Conservation (phyloP, 1,140 invertebrate genomes). For the Papilio xuthus region DNA sequence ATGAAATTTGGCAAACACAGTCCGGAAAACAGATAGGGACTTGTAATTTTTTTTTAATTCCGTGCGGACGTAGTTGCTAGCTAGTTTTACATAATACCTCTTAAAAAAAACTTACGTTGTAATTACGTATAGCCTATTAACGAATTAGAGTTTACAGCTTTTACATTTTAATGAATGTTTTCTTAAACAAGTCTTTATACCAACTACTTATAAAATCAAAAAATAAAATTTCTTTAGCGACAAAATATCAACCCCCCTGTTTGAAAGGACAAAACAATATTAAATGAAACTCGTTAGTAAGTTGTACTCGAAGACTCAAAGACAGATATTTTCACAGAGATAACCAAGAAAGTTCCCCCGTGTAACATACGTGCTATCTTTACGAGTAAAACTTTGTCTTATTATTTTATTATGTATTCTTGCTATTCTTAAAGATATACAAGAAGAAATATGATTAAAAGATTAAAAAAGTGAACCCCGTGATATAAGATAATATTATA, state of each 20-base stretch:
- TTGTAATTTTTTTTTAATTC: too few relatives aligned
- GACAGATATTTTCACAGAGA: constrained; percentile 1
- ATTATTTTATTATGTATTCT: neutral
- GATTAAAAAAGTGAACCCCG: neutral
- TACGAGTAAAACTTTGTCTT: neutral
- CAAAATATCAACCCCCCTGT: neutral
- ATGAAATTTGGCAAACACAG: too few relatives aligned
- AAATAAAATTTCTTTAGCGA: too few relatives aligned
- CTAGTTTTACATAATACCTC: too few relatives aligned
- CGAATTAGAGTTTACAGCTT: too few relatives aligned
- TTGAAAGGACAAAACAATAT: neutral
- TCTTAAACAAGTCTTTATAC: too few relatives aligned
- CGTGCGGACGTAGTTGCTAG: too few relatives aligned
- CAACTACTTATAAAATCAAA: too few relatives aligned
- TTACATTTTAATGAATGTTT: too few relatives aligned
- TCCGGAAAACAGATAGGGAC: too few relatives aligned
- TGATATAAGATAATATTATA: neutral
- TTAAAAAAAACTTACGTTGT: too few relatives aligned
- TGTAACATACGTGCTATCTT: constrained; percentile 14
- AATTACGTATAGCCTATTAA: too few relatives aligned
- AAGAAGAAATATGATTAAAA: neutral
- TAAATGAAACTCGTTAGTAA: constrained; percentile 14
- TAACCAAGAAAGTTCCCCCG: neutral
- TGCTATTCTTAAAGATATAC: neutral
- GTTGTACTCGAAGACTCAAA: constrained; percentile 1